A percentile compares a stretch with the other conserved stretches of the same genome.
Conservation (phyloP, 2,797 vertebrate species). For the Scleropages formosus region DNA sequence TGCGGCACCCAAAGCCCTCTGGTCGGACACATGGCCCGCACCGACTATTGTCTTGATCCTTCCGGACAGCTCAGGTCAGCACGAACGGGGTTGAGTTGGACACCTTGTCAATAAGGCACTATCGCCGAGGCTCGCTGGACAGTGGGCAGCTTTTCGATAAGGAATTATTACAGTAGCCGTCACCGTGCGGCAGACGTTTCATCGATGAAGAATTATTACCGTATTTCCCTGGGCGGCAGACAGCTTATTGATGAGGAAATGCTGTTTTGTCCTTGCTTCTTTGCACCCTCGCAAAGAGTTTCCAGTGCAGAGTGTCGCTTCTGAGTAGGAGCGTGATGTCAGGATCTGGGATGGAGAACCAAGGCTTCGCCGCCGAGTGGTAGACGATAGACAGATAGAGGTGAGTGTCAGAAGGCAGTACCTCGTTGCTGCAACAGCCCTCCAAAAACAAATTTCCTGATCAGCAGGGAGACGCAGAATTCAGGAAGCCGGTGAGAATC, state of each 20-base stretch:
- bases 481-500: too few relatives aligned
- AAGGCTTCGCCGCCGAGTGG: too few relatives aligned
- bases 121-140: neutral
- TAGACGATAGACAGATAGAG: too few relatives aligned
- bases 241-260: conserved; percentile 1
- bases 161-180: conserved; percentile 7
- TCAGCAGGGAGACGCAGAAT: too few relatives aligned
- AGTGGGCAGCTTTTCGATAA: conserved; percentile 19
- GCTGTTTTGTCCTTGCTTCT: neutral
- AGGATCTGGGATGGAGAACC: too few relatives aligned
- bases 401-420: too few relatives aligned
- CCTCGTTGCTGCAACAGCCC: too few relatives aligned
- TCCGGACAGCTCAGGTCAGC: conserved; percentile 19
- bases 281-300: neutral
- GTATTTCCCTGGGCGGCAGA: neutral
- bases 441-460: too few relatives aligned
- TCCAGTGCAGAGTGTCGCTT: neutral
- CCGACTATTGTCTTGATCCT: neutral
- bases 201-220: conserved; percentile 18
- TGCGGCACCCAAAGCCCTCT: neutral
- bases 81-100: neutral
- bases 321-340: neutral
- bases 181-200: neutral
- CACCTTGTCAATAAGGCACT: neutral
- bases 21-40: conserved; percentile 8